Evolutionary conservation across 2,888 invertebrate species (phyloP).

Genomic region (Lepidochitona cinerea): DNA sequence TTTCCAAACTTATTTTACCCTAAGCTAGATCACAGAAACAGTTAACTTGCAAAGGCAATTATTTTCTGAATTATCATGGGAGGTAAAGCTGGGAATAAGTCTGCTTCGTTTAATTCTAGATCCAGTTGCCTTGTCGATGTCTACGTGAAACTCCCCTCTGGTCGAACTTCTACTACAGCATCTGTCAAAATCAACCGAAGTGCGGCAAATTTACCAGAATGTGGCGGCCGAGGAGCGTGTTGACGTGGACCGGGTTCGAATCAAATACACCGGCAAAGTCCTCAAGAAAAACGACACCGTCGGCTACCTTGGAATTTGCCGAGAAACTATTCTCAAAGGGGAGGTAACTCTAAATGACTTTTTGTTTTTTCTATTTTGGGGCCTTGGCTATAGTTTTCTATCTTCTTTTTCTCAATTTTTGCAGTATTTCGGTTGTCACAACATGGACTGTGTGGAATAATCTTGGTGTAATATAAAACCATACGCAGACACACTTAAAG

Average conservation of each 20-base stretch:
- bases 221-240: conserved; percentile 47
- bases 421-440: not conserved
- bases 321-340: conserved; percentile 60
- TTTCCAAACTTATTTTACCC: too few relatives aligned
- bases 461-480: too few relatives aligned
- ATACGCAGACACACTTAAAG: too few relatives aligned
- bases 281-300: conserved; percentile 47
- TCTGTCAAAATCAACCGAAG: conserved; percentile 32
- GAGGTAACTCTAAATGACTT: conserved; percentile 45
- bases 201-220: conserved; percentile 33
- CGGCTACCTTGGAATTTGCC: conserved; percentile 51
- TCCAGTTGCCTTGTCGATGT: conserved; percentile 48
- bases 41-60: too few relatives aligned
- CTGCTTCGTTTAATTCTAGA: too few relatives aligned
- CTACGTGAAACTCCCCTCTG: conserved; percentile 53
- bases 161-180: conserved; percentile 41
- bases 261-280: conserved; percentile 63
- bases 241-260: conserved; percentile 32
- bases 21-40: too few relatives aligned
- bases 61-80: too few relatives aligned
- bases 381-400: not conserved
- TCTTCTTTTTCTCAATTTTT: not conserved
- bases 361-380: not conserved
- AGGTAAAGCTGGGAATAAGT: too few relatives aligned
- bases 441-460: not conserved